Percentiles rank a stretch among this genome's conserved stretches.
Conservation (phyloP, 2,113 vertebrate species). For the Gnathonemus longibarbis region DNA sequence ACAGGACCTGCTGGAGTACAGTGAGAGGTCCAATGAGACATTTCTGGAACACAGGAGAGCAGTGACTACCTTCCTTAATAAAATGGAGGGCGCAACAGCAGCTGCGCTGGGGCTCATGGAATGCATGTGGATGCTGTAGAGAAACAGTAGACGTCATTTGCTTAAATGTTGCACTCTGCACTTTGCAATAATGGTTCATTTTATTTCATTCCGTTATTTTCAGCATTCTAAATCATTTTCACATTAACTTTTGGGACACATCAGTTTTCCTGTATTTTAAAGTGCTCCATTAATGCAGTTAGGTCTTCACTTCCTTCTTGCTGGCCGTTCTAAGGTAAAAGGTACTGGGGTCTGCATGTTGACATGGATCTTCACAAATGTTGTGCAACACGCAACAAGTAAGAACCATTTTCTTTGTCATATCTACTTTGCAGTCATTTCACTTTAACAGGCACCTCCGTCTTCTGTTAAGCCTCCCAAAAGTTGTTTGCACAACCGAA, state of each 20-base stretch:
- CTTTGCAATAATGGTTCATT: neutral
- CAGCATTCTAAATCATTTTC: neutral
- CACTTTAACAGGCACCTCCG: slow-evolving; percentile 25
- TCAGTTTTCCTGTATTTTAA: neutral
- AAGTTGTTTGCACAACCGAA: neutral
- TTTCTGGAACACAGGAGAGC: neutral
- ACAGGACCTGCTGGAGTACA: neutral
- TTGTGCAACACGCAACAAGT: neutral
- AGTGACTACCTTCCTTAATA: neutral
- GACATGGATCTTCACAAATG: slow-evolving; percentile 17
- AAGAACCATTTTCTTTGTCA: slow-evolving; percentile 19
- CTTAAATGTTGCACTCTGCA: neutral
- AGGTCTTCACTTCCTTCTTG: neutral
- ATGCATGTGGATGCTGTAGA: neutral
- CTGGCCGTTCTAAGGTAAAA: neutral
- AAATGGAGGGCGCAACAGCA: neutral
- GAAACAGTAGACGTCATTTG: neutral
- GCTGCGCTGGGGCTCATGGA: neutral
- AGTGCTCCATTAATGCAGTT: neutral
- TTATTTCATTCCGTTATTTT: neutral
- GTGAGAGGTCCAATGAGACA: neutral
- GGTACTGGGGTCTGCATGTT: slow-evolving; percentile 1
- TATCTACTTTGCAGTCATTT: slow-evolving; percentile 24
- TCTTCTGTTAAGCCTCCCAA: slow-evolving; percentile 13
- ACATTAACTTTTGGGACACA: neutral